Base-by-base conservation (phyloP, 2,113 vertebrate genomes). In the Dendropsophus ebraccatus region DNA sequence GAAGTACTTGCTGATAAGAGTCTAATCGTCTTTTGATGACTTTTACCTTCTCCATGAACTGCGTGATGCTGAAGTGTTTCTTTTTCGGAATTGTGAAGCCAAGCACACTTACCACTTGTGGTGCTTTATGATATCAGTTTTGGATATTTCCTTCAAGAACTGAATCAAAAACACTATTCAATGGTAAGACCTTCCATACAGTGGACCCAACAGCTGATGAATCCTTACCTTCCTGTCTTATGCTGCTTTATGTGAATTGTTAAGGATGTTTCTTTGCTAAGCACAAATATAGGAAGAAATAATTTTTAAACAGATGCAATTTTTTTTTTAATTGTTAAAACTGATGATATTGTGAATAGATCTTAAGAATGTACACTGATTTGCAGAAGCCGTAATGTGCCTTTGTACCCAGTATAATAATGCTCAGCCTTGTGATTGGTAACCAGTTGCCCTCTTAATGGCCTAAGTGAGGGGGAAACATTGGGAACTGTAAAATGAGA, bases 1-100 rank as follows among this genome's bases (percentile, higher is more conserved):
- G 17, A 2, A 62, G 13, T 60, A 62, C 16, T 60, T 14, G 11
- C 32, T 25, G 70, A 45, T 49, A 47, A 45, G 37, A 60, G 77
- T 45, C 56, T 47, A 25, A 45, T 25, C 19, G 25, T 79, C 25
- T 54, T 58, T 79, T 56, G 58, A 35, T 79, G 9, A 30, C 47
- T 81, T 62, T 80, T 65, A 58, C 37, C 54, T 77, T 67, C 9
- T 30, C 65, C 67, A 67, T 77, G 73, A 73, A 84, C 41, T 84
- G 37, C 37, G 37, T 47, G 37, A 28, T 75, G 72, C 12, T 67
- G 28, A 69, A 65, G 80, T 69, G 16, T 70, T 41, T 41, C 30
- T 30, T 30, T 19, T 23, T 56, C 13, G 4, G 25, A 77, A 50
- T 49, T 41, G 17, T 56, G 12, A 23, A 25, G 35, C 8, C 23